These are phyloP conservation scores for Palaemon carinicauda DNA, from an alignment of 1,140 invertebrate species.

Conservation along the genomic window DNA sequence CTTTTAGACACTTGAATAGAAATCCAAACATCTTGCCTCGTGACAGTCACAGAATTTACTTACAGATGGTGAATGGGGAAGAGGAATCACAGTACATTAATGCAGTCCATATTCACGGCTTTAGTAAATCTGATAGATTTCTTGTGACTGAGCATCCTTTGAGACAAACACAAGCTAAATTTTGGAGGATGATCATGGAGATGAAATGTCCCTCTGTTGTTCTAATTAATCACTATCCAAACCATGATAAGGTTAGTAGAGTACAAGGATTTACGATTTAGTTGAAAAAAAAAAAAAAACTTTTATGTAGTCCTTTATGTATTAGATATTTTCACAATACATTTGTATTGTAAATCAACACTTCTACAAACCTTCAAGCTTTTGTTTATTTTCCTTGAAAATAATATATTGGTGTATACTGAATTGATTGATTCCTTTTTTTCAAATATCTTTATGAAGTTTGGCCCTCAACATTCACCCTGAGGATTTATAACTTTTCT, in stretches of 20 bases:
- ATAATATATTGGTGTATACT: too few species aligned
- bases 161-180: neutral
- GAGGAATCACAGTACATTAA: constrained; percentile 45
- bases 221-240: constrained; percentile 10
- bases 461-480: too few species aligned
- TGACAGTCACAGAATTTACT: neutral
- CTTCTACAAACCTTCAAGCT: too few species aligned
- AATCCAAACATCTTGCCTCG: neutral
- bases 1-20: neutral
- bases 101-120: constrained; percentile 16
- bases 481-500: too few species aligned
- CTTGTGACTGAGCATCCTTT: constrained; percentile 47
- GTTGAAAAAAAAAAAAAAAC: too few species aligned
- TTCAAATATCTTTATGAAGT: too few species aligned
- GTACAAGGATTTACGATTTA: neutral
- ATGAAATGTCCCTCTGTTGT: neutral
- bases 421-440: too few species aligned
- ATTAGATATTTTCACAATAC: too few species aligned
- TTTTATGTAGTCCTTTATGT: too few species aligned
- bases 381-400: too few species aligned
- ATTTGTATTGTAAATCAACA: too few species aligned
- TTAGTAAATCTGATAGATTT: neutral
- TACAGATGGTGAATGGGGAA: neutral
- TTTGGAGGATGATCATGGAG: constrained; percentile 48
- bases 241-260: neutral